Conservation (phyloP, 2,888 invertebrate species). For the Dynastes tityus region DNA sequence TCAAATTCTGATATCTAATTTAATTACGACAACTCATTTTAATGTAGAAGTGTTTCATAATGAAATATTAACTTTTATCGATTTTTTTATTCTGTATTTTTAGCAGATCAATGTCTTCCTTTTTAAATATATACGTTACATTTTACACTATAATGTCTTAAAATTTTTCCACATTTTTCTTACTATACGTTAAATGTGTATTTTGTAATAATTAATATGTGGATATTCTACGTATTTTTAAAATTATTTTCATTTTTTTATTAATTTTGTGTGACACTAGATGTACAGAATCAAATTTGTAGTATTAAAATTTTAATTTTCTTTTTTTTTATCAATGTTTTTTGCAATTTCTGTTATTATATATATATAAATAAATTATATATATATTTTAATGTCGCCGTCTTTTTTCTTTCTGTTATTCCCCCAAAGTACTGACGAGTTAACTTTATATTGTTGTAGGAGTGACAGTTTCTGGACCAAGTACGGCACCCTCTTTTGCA, state of each 20-base stretch:
- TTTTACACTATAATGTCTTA: not conserved
- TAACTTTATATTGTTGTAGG: conserved; percentile 51
- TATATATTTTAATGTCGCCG: conserved; percentile 33
- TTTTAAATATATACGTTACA: conserved; percentile 4
- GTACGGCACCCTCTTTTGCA: conserved; percentile 41
- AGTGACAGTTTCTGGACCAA: conserved; percentile 51
- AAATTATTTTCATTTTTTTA: conserved; percentile 12
- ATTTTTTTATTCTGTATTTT: not conserved
- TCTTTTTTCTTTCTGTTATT: conserved; percentile 8
- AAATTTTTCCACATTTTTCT: not conserved
- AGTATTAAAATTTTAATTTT: conserved; percentile 14
- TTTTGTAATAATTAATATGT: conserved; percentile 21
- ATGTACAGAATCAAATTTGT: conserved; percentile 45
- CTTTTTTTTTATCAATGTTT: conserved; percentile 39
- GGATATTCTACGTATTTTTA: conserved; percentile 13
- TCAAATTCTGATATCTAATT: not conserved
- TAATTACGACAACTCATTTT: not conserved
- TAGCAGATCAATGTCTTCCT: conserved; percentile 22
- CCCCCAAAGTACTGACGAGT: conserved; percentile 37
- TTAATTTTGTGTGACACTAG: conserved; percentile 14
- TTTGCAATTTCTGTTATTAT: conserved; percentile 29
- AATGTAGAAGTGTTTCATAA: not conserved
- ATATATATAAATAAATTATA: conserved; percentile 33
- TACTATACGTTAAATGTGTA: conserved; percentile 27
- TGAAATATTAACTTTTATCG: not conserved